Percentiles rank a stretch among this genome's conserved stretches.
Evolutionary conservation across 2,888 invertebrate species (phyloP).

Genomic region (Seira musarum): DNA sequence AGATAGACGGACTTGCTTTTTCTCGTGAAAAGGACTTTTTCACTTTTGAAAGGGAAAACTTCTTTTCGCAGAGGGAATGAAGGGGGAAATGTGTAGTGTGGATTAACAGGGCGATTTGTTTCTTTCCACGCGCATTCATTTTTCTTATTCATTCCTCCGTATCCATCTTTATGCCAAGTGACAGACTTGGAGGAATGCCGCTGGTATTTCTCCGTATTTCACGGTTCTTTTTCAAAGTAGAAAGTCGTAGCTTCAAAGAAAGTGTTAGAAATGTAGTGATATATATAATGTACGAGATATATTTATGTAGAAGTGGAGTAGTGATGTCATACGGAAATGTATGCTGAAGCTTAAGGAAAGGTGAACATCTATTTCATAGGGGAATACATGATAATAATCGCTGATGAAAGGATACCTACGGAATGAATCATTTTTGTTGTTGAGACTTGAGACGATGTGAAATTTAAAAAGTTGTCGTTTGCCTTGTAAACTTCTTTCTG

Average conservation of each 20-base stretch:
- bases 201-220: background rate
- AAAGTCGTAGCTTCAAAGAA: no score
- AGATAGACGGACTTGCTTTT: background rate
- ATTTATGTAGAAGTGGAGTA: no score
- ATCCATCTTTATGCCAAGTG: constrained; percentile 2
- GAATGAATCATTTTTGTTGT: background rate
- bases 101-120: constrained; percentile 36
- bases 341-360: no score
- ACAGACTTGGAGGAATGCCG: background rate
- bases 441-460: background rate
- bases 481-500: no score
- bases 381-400: constrained; percentile 4
- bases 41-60: background rate
- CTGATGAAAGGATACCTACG: background rate
- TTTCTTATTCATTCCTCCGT: constrained; percentile 40
- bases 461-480: background rate
- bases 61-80: background rate
- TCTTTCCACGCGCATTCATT: constrained; percentile 43
- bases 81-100: background rate
- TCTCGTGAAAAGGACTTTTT: constrained; percentile 5
- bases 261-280: background rate
- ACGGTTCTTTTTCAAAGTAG: background rate
- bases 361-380: background rate
- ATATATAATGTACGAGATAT: no score
- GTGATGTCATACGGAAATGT: background rate